Evolutionary conservation across 2,888 invertebrate species (phyloP).

Genomic region (Teleiodes luculella): DNA sequence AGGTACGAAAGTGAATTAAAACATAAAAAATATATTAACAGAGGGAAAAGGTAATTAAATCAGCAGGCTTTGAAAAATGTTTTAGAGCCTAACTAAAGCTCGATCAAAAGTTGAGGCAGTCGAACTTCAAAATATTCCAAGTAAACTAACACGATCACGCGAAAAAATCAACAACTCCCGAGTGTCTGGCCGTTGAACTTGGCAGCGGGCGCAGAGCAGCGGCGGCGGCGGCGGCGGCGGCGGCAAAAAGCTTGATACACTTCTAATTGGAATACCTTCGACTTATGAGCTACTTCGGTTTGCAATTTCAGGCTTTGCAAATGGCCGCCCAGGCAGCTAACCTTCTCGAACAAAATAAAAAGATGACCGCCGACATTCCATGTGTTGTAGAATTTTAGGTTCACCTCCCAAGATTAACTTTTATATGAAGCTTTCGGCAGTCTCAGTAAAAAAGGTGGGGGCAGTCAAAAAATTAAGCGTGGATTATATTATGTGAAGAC

Average conservation of each 20-base stretch:
- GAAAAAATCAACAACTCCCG: conserved; percentile 49
- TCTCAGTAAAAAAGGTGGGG: no score
- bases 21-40: no score
- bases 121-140: conserved; percentile 12
- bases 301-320: conserved; percentile 14
- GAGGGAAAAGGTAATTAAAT: no score
- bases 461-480: not conserved
- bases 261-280: conserved; percentile 36
- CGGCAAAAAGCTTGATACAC: conserved; percentile 40
- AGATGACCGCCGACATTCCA: conserved; percentile 4
- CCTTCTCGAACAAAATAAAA: conserved; percentile 7
- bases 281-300: conserved; percentile 13
- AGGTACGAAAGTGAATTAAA: no score
- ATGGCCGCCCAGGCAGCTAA: conserved; percentile 12
- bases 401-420: not conserved
- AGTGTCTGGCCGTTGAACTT: conserved; percentile 63
- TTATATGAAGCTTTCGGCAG: no score
- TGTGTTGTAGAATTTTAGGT: not conserved
- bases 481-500: no score
- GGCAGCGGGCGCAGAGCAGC: conserved; percentile 22
- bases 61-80: not conserved
- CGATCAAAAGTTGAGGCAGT: conserved; percentile 5
- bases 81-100: not conserved
- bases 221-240: conserved; percentile 1
- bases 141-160: conserved; percentile 41